phyloP scores from a whole-genome alignment of 2,888 invertebrate genomes.

The Ormyrus thymus region DNA sequence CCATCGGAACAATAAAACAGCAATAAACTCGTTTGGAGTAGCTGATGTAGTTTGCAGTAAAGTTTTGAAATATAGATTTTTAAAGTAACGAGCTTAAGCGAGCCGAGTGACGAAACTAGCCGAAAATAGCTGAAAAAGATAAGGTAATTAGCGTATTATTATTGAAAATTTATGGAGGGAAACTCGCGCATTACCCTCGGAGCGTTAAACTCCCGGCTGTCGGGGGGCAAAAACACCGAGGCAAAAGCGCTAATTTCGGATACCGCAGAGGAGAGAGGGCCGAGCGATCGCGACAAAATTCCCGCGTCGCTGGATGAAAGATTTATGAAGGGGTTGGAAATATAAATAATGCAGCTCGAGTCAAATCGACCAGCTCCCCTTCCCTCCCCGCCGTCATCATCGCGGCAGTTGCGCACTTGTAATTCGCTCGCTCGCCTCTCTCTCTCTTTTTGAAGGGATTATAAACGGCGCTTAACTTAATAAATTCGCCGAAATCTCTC shows the following conservation, averaged over 20 bases:
- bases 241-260: constrained; percentile 59
- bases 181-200: background rate
- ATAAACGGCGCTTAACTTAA: constrained; percentile 37
- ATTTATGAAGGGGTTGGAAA: constrained; percentile 64
- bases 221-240: background rate
- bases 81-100: background rate
- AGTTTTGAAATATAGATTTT: background rate
- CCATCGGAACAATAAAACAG: too few relatives aligned
- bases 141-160: constrained; percentile 45
- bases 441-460: constrained; percentile 35
- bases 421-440: too few relatives aligned
- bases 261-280: constrained; percentile 28
- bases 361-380: constrained; percentile 28
- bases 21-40: too few relatives aligned
- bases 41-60: background rate
- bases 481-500: constrained; percentile 44
- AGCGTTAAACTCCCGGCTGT: constrained; percentile 7
- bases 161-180: constrained; percentile 33
- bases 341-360: constrained; percentile 54
- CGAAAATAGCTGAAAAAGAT: constrained; percentile 23
- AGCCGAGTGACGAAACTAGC: constrained; percentile 1
- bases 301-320: constrained; percentile 63
- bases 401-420: background rate
- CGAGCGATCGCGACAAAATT: constrained; percentile 51
- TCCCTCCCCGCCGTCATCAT: background rate